phyloP scores from a whole-genome alignment of 2,113 vertebrate species.

The Hipposideros armiger region DNA sequence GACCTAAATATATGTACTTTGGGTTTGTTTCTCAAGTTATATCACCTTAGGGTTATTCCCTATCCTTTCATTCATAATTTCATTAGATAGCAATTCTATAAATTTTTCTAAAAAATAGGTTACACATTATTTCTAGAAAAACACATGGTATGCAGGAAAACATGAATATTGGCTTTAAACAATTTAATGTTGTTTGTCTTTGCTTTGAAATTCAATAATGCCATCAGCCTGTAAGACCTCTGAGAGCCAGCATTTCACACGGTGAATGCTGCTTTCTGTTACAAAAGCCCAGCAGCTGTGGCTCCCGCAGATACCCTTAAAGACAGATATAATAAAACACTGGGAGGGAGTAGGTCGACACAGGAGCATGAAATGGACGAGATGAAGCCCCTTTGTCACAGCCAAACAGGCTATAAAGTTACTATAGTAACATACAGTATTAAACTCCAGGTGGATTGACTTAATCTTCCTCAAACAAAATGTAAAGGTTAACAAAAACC shows the following conservation, averaged over 20 bases:
- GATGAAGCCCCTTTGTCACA: slow-evolving; percentile 94
- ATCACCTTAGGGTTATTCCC: slow-evolving; percentile 77
- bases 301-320: slow-evolving; percentile 90
- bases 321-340: slow-evolving; percentile 91
- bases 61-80: slow-evolving; percentile 77
- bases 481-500: slow-evolving; percentile 89
- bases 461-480: slow-evolving; percentile 90
- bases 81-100: slow-evolving; percentile 73
- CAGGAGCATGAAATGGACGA: slow-evolving; percentile 92
- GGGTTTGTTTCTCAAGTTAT: slow-evolving; percentile 76
- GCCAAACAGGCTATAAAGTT: slow-evolving; percentile 93
- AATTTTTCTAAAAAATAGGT: slow-evolving; percentile 69
- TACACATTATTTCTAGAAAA: slow-evolving; percentile 64
- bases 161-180: slow-evolving; percentile 88
- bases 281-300: slow-evolving; percentile 92
- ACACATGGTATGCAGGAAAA: slow-evolving; percentile 68
- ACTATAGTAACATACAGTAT: slow-evolving; percentile 95
- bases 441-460: slow-evolving; percentile 92
- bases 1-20: slow-evolving; percentile 47
- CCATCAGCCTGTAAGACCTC: slow-evolving; percentile 88
- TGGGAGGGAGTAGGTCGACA: slow-evolving; percentile 91
- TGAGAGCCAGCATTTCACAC: slow-evolving; percentile 88
- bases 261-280: slow-evolving; percentile 88
- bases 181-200: slow-evolving; percentile 89
- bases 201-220: slow-evolving; percentile 90